Evolutionary conservation across 2,797 vertebrate genomes (phyloP).

Genomic region (Macroramphosus scolopax): DNA sequence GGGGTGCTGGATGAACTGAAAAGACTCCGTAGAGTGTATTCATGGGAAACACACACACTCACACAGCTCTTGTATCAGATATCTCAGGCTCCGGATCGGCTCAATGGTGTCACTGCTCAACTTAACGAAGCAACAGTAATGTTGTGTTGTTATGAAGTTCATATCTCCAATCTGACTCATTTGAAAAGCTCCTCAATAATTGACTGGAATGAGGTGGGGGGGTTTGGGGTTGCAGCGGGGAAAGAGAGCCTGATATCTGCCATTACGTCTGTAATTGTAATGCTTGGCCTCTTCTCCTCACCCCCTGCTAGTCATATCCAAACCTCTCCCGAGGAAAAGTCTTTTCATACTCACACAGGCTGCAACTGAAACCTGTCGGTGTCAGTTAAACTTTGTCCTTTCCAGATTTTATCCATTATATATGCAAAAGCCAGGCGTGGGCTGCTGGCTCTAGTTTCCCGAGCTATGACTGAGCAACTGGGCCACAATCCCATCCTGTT

Average conservation of each 20-base stretch:
- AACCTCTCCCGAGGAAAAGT: no score
- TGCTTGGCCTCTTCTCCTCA: slow-evolving; percentile 33
- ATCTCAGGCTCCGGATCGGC: slow-evolving; percentile 11
- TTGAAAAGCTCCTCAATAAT: slow-evolving; percentile 19
- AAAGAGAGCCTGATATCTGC: slow-evolving; percentile 47
- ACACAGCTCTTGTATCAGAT: slow-evolving; percentile 36
- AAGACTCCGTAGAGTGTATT: no score
- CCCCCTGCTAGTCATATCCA: slow-evolving; percentile 24
- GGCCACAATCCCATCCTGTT: no score
- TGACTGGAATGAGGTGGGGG: slow-evolving; percentile 29
- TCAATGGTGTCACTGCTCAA: slow-evolving; percentile 21
- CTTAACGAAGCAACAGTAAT: slow-evolving; percentile 7
- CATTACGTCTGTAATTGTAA: slow-evolving; percentile 48
- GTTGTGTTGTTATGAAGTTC: slow-evolving; percentile 19
- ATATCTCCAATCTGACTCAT: not conserved
- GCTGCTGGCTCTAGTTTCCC: slow-evolving; percentile 22
- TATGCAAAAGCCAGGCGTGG: slow-evolving; percentile 25
- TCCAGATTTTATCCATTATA: slow-evolving; percentile 24
- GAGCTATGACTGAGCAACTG: slow-evolving; percentile 11
- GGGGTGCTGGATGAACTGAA: no score
- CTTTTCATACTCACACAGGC: slow-evolving; percentile 19
- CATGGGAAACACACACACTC: slow-evolving; percentile 18
- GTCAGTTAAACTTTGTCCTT: slow-evolving; percentile 10
- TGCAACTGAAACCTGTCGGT: slow-evolving; percentile 21
- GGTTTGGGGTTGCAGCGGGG: slow-evolving; percentile 4